Evolutionary conservation across 2,797 vertebrate genomes (phyloP).

Genomic region (Pterois miles): DNA sequence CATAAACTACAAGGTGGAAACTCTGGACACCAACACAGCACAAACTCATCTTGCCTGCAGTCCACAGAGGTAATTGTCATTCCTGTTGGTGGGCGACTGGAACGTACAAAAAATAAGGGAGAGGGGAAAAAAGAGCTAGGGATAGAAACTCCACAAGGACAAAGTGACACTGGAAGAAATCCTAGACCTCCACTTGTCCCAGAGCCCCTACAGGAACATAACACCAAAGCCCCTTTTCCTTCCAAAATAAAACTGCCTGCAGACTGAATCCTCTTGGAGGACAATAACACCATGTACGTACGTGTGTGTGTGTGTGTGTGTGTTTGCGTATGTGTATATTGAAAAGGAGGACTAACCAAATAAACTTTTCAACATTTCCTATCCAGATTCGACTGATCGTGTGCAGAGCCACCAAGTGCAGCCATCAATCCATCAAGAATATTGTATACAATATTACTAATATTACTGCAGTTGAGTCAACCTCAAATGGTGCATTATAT

Average conservation of each 20-base stretch:
- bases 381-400: not conserved
- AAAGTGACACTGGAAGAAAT: slow-evolving; percentile 76
- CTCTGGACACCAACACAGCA: not conserved
- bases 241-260: slow-evolving; percentile 70
- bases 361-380: slow-evolving; percentile 24
- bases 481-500: not conserved
- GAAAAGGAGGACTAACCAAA: slow-evolving; percentile 30
- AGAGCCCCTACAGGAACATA: slow-evolving; percentile 68
- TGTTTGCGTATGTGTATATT: not conserved
- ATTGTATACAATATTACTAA: not conserved
- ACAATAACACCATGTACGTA: slow-evolving; percentile 15
- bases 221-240: slow-evolving; percentile 71
- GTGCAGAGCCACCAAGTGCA: not conserved
- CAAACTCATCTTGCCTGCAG: slow-evolving; percentile 43
- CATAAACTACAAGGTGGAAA: slow-evolving; percentile 23
- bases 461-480: not conserved
- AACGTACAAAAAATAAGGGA: slow-evolving; percentile 35
- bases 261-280: slow-evolving; percentile 51
- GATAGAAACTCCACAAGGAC: slow-evolving; percentile 73
- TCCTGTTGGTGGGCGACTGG: slow-evolving; percentile 32
- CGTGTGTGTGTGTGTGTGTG: not conserved
- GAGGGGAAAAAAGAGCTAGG: not conserved
- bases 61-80: slow-evolving; percentile 19
- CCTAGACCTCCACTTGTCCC: slow-evolving; percentile 59
- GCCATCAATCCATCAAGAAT: not conserved